These are phyloP conservation scores for Sebastes vulpes DNA, from an alignment of 2,797 vertebrate genomes.

Conservation along the genomic window DNA sequence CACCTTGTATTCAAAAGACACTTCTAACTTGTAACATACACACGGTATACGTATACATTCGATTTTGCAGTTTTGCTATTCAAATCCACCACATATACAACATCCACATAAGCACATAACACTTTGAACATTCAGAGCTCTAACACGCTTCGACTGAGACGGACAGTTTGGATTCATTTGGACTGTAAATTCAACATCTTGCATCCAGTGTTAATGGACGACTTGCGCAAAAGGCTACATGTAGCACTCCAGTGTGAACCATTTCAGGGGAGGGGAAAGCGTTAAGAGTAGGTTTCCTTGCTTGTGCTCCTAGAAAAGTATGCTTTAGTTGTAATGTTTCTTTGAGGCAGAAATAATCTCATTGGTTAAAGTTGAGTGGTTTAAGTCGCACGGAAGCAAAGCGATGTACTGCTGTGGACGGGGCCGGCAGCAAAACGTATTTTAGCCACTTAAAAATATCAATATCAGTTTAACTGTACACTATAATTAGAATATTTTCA, in stretches of 20 bases:
- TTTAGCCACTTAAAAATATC: accelerated
- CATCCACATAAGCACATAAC: constrained; percentile 58
- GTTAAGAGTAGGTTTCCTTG: neutral
- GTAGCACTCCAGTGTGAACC: constrained; percentile 29
- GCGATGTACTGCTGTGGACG: accelerated
- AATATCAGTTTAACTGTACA: neutral
- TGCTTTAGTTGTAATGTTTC: neutral
- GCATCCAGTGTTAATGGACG: constrained; percentile 27
- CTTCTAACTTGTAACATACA: constrained; percentile 53
- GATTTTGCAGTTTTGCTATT: constrained; percentile 63
- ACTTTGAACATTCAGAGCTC: constrained; percentile 57
- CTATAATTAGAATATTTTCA: too few species aligned
- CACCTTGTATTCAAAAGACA: constrained; percentile 55
- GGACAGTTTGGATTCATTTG: constrained; percentile 17
- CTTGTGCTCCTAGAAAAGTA: neutral
- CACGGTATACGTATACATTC: constrained; percentile 71
- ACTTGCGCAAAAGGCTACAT: constrained; percentile 39
- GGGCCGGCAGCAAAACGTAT: too few species aligned
- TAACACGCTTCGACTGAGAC: constrained; percentile 26
- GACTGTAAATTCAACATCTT: constrained; percentile 25
- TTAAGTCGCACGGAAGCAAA: neutral
- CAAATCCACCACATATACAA: constrained; percentile 65
- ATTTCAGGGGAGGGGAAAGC: neutral
- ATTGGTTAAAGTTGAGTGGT: neutral
- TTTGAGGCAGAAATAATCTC: neutral